Base-by-base conservation (phyloP, 1,140 invertebrate genomes). In the Drosophila tristis region DNA sequence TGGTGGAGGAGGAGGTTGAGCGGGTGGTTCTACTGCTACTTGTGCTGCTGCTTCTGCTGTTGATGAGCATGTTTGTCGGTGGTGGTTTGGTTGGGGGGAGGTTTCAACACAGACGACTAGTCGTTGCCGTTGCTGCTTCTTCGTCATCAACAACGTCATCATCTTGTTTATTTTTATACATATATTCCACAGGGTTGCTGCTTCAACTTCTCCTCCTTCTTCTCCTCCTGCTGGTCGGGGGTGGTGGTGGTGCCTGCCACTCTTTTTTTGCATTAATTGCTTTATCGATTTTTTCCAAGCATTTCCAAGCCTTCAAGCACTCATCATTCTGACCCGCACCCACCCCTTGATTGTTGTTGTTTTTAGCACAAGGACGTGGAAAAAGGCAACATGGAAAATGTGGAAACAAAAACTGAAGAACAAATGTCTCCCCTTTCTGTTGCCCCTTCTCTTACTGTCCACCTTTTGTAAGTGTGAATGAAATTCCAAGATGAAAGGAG, bases 201-300 rank as follows among this genome's bases (percentile, higher is more conserved):
- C 56, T 58, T 55, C 44, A 9, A 47, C 16, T 56, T 9, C 16
- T 47, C 9, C 44, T 53, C 47, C 35, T 48, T 44, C 16, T 56
- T 9, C 16, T 47, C 9, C 44, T 53, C 47, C 35, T 48, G 43
- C 15, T 49, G 59, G 58, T 74, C 25, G 64, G 68, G 62, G 49
- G 66, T 47, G 60, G 53, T 43, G 48, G 68, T 56, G 54, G 74
- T 70, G 75, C 63, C 80, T 78, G 77, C 77, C 73, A 78, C 81
- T 53, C 74, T 80, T 84, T 80, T 84, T 86, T 84, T 63, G 71
- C 84, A 89, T 89, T 89, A 89, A 89, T 89, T 89, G 84, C 84
- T 89, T 89, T 89, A 89, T 89, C 73, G 84, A 89, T 89, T 89
- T 89, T 89, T 89, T 74, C 42, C 51, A 26, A 71, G 65, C 55